Percentiles rank a stretch among this genome's conserved stretches.
phyloP scores from a whole-genome alignment of 2,113 vertebrate genomes.

The Daboia siamensis region DNA sequence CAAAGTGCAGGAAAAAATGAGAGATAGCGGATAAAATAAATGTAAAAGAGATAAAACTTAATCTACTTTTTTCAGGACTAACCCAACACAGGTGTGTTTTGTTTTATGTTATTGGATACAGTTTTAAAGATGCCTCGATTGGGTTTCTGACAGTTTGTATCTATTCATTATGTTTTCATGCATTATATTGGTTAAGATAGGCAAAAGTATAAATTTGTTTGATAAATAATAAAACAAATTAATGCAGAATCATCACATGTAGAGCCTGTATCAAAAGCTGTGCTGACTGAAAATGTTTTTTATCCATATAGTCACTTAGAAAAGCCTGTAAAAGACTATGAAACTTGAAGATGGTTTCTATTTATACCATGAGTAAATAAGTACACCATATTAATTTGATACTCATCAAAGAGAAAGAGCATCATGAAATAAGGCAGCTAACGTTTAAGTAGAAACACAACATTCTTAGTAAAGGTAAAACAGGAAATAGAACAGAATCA shows the following conservation, averaged over 20 bases:
- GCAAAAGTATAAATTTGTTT: neutral
- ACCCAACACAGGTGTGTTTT: neutral
- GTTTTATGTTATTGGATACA: neutral
- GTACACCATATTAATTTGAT: neutral
- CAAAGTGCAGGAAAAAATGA: neutral
- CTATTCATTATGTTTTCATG: neutral
- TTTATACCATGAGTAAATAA: neutral
- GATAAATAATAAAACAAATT: neutral
- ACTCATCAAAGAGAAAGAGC: neutral
- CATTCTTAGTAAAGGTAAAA: neutral
- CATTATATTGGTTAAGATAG: neutral
- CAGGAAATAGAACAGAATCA: neutral
- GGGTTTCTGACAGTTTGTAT: neutral
- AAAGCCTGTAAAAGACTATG: neutral
- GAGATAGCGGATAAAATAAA: neutral
- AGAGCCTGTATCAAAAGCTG: neutral
- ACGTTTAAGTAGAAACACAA: neutral
- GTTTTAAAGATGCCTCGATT: neutral
- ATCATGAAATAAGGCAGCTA: neutral
- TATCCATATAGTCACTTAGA: neutral
- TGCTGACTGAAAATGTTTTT: neutral
- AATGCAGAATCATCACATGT: neutral
- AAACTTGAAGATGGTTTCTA: neutral
- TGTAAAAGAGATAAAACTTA: neutral
- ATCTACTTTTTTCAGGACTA: neutral